Conservation (phyloP, 2,113 vertebrate species). For the Cheilinus undulatus region DNA sequence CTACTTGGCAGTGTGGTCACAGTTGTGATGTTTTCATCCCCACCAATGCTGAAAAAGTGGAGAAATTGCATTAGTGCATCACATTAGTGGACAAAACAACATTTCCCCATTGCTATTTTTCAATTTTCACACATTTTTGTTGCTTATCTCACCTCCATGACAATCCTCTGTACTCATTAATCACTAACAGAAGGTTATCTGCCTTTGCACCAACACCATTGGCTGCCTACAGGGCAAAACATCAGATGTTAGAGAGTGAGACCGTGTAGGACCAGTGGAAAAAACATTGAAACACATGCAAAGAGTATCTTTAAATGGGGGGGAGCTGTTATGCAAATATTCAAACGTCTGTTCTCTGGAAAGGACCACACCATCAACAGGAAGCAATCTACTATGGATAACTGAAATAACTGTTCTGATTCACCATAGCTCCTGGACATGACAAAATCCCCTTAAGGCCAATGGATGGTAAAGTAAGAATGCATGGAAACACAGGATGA, state of each 20-base stretch:
- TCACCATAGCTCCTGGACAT: too few relatives aligned
- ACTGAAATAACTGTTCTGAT: too few relatives aligned
- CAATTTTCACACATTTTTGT: not conserved
- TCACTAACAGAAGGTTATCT: conserved; percentile 80
- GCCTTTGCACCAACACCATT: conserved; percentile 86
- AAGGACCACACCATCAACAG: too few relatives aligned
- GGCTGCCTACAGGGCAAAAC: conserved; percentile 86
- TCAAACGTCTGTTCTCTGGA: not conserved
- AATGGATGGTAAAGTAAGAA: too few relatives aligned
- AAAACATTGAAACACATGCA: not conserved
- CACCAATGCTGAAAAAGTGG: conserved; percentile 86
- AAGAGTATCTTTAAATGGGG: too few relatives aligned
- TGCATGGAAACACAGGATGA: too few relatives aligned
- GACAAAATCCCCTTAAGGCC: too few relatives aligned
- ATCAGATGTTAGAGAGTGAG: conserved; percentile 9
- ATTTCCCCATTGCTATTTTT: too few relatives aligned
- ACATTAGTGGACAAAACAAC: too few relatives aligned
- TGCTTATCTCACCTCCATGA: conserved; percentile 88
- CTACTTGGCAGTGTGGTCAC: conserved; percentile 94
- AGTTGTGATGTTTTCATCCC: conserved; percentile 82
- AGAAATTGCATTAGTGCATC: too few relatives aligned
- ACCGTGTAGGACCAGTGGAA: not conserved
- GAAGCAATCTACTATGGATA: too few relatives aligned
- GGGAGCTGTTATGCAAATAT: not conserved
- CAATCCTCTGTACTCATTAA: conserved; percentile 88